Base-by-base conservation (phyloP, 2,888 invertebrate species). In the Drosophila lacicola region DNA sequence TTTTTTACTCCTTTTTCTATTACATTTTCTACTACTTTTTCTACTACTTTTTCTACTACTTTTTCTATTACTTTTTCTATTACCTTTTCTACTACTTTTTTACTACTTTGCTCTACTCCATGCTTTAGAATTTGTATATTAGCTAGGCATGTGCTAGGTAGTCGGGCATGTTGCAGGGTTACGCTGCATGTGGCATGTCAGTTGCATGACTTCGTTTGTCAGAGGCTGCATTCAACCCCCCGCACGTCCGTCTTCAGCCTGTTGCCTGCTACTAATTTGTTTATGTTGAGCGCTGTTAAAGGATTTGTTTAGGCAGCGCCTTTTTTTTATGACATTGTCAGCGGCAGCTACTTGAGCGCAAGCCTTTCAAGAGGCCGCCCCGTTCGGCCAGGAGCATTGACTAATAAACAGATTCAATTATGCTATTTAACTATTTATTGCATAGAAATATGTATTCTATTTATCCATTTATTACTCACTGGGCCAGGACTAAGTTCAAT, bases 281-380 rank as follows among this genome's bases (percentile, higher is more conserved):
- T 84, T 84, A 84, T 63, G 58, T 39, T 61, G 9, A 14, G 61
- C 54, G 50, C 68, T 62, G 81, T 68, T 60, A 60, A 37, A 37
- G 55, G 69, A 67, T 78, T 78, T 82, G 88, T 82, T 82, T 82
- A 80, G 65, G 81, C 57, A 64, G 81, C 70, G 29, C 78, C 74
- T 80, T 73, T 73, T 72, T 66, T 50, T 50, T 51, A 53, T 64
- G 33, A 60, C 63, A 45, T 19, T 60, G 74, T 53, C 56, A 34
- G 70, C 50, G 49, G 25, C 66, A 64, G 75, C 70, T 75, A 87
- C 82, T 81, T 75, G 82, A 21, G 54, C 41, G 8, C 44, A 78
- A 73, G 63, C 71, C 82, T 88, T 83, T 85, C 19, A 76, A 71
- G 36, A 50, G 55, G 45, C 85, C 88, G 82, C 72, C 41, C 25